These are phyloP conservation scores for Acanthopleura granulata DNA, from an alignment of 2,888 invertebrate species.

Conservation along the genomic window DNA sequence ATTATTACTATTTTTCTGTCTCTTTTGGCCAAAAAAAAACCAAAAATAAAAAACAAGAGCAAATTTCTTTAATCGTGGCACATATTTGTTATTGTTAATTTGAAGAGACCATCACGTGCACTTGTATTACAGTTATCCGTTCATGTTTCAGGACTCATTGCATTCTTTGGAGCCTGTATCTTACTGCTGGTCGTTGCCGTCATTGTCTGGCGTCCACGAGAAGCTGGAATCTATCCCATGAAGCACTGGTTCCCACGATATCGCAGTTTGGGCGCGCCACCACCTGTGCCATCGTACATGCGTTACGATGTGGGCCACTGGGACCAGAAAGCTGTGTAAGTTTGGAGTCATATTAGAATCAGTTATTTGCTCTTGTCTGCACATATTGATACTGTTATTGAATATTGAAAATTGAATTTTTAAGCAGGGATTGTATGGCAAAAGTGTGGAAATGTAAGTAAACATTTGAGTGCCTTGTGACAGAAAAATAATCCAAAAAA, in stretches of 20 bases:
- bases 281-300: slow-evolving; percentile 58
- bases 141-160: slow-evolving; percentile 54
- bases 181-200: slow-evolving; percentile 61
- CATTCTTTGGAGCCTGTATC: slow-evolving; percentile 58
- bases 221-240: slow-evolving; percentile 66
- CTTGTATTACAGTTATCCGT: not conserved
- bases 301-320: slow-evolving; percentile 60
- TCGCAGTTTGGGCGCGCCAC: slow-evolving; percentile 61
- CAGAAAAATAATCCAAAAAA: too few relatives aligned
- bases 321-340: slow-evolving; percentile 44
- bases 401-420: too few relatives aligned
- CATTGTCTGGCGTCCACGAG: slow-evolving; percentile 62
- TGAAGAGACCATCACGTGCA: too few relatives aligned
- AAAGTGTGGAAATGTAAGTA: too few relatives aligned
- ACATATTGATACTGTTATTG: too few relatives aligned
- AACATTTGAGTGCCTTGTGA: too few relatives aligned
- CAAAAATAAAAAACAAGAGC: too few relatives aligned
- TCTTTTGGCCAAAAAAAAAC: too few relatives aligned
- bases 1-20: too few relatives aligned
- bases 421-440: too few relatives aligned
- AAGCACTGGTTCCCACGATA: slow-evolving; percentile 66
- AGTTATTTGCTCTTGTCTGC: not conserved
- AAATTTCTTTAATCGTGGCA: too few relatives aligned
- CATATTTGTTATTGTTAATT: too few relatives aligned
- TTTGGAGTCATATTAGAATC: not conserved